Base-by-base conservation (phyloP, 2,797 vertebrate species). In the Eulemur coronatus region DNA sequence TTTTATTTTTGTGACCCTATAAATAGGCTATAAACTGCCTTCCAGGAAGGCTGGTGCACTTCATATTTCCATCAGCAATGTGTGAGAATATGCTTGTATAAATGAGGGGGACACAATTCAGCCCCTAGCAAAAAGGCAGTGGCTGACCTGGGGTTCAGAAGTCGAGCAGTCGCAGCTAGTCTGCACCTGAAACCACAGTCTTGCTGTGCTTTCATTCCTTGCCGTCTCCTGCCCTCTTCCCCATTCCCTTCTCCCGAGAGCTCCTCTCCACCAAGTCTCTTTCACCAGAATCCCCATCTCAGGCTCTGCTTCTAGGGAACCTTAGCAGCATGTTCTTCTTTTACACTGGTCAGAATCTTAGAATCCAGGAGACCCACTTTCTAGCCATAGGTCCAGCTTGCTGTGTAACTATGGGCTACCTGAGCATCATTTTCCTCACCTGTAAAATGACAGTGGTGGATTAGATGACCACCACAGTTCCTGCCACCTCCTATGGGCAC, bases 1-100 rank as follows among this genome's bases (percentile, higher is more conserved):
- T 79, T 88, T 92, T 67, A 80, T 86, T 93, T 92, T 81, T 79
- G 12, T 85, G 91, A 82, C 17, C 46, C 35, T 82, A 89, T 87
- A 92, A 67, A 89, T 88, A 89, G 88, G 22, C 52, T 76, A 79
- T 76, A 43, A 89, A 7, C 35, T 55, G 6, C 73, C 46, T 88
- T 82, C 52, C 4, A 76, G 57, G 72, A 57, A 78, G 28, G 10
- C 65, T 70, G 24, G 15, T 41, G 7, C 10, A 26, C 30, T 76
- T 94, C 59, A 35, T 81, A 48, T 76, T 97, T 93, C 84, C 26
- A 78, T 89, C 84, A 94, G 67, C 52, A 57, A 22, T 65, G 46
- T 38, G 41, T 57, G 33, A 38, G 35, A 57, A 50, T 46, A 7
- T 65, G 5, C n/a, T 95, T 78, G 57, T 48, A 72, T 13, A 38